Percentiles rank a stretch among this genome's conserved stretches.
phyloP scores from a whole-genome alignment of 2,888 invertebrate species.

The Synanthedon andrenaeformis region DNA sequence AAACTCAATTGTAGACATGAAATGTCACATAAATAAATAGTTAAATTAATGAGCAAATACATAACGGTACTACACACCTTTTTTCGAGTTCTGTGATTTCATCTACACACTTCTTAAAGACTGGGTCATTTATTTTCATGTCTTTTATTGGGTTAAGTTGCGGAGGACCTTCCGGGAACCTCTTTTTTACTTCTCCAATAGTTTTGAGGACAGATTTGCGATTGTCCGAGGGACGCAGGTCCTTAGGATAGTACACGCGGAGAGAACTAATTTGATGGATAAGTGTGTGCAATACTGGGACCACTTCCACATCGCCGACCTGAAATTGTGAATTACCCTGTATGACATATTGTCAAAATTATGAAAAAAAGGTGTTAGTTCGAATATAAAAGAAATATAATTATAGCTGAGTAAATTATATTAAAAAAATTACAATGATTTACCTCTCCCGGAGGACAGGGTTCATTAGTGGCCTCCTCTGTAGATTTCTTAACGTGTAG shows the following conservation, averaged over 20 bases:
- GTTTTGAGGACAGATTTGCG: conserved; percentile 87
- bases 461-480: conserved; percentile 73
- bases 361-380: background rate
- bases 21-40: too few species aligned
- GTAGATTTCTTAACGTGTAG: conserved; percentile 79
- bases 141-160: conserved; percentile 93
- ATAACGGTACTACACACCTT: conserved; percentile 39
- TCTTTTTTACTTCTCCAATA: conserved; percentile 87
- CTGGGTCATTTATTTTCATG: conserved; percentile 91
- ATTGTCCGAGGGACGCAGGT: conserved; percentile 86
- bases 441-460: conserved; percentile 76
- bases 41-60: too few species aligned
- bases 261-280: conserved; percentile 91
- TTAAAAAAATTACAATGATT: background rate
- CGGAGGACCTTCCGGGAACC: conserved; percentile 90
- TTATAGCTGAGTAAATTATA: background rate
- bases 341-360: background rate
- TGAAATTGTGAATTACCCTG: conserved; percentile 25
- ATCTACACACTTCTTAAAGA: conserved; percentile 83
- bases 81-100: conserved; percentile 87
- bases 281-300: conserved; percentile 85
- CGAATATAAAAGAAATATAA: conserved; percentile 2
- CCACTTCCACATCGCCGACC: conserved; percentile 88
- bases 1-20: too few species aligned
- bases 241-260: conserved; percentile 90